Conservation (phyloP, 1,140 invertebrate species). For the Achatina immaculata region DNA sequence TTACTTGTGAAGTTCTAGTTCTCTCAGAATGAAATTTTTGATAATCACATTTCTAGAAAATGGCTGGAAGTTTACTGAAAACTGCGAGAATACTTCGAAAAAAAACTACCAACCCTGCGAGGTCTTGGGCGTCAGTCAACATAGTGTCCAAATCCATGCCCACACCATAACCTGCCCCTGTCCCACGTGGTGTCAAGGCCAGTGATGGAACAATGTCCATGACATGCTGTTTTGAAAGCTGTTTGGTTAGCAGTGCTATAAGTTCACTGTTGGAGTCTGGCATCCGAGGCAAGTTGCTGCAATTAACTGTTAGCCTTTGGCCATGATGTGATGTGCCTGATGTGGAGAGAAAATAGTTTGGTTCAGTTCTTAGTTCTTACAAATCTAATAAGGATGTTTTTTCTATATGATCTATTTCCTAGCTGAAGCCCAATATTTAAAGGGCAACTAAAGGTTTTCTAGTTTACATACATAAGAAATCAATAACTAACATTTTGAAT, state of each 20-base stretch:
- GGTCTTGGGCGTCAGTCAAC: constrained; percentile 53
- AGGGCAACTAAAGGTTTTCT: too few species aligned
- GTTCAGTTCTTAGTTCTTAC: too few species aligned
- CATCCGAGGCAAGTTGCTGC: constrained; percentile 21
- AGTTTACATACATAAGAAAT: too few species aligned
- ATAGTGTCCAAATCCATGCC: constrained; percentile 62
- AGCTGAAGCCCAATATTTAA: too few species aligned
- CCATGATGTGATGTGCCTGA: neutral
- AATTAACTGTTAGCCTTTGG: constrained; percentile 29
- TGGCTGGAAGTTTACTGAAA: too few species aligned
- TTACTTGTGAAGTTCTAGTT: too few species aligned
- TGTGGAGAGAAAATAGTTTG: neutral
- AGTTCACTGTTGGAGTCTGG: constrained; percentile 41
- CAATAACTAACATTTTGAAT: too few species aligned
- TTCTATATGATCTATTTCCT: too few species aligned
- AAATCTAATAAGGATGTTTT: too few species aligned
- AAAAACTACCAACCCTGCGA: constrained; percentile 44
- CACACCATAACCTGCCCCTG: constrained; percentile 66
- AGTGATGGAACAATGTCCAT: constrained; percentile 57
- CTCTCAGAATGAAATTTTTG: too few species aligned
- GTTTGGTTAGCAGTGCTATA: constrained; percentile 53
- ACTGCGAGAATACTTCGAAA: too few species aligned
- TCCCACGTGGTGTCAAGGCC: constrained; percentile 62
- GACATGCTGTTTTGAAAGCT: constrained; percentile 53
- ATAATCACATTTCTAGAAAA: too few species aligned